Evolutionary conservation across 2,797 vertebrate genomes (phyloP).

Genomic region (Oceanodroma leucorhoa): DNA sequence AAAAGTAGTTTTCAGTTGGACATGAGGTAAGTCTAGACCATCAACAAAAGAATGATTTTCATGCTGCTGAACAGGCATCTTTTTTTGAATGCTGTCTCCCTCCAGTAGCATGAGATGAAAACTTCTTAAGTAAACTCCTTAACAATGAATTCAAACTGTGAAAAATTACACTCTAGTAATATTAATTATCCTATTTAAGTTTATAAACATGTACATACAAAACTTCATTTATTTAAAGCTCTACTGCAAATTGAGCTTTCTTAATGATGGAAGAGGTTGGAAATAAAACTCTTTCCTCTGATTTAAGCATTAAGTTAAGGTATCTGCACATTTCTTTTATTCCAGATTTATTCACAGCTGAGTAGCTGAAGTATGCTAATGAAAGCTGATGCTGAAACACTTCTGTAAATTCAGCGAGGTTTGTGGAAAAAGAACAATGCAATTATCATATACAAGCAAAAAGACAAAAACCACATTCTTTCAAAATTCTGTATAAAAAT

Average conservation of each 20-base stretch:
- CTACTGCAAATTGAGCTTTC: not conserved
- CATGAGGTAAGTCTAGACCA: not conserved
- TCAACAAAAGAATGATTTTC: not conserved
- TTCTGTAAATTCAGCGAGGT: not conserved
- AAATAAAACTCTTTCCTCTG: not conserved
- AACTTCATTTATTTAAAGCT: not conserved
- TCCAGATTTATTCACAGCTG: not conserved
- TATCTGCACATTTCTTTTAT: not conserved
- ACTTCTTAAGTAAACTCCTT: not conserved
- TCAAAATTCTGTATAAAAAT: not conserved
- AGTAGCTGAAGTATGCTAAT: not conserved
- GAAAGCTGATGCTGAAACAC: not conserved
- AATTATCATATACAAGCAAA: not conserved
- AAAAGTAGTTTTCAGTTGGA: not conserved
- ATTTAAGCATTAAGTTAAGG: not conserved
- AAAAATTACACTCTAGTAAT: not conserved
- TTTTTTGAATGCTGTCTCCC: not conserved
- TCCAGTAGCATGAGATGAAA: not conserved
- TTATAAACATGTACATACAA: not conserved
- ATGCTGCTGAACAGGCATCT: not conserved
- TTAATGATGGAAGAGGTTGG: not conserved
- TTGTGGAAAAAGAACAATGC: not conserved
- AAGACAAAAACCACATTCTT: rapidly evolving
- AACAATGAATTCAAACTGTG: not conserved
- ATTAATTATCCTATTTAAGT: not conserved